Base-by-base conservation (phyloP, 2,113 vertebrate species). In the Calypte anna region DNA sequence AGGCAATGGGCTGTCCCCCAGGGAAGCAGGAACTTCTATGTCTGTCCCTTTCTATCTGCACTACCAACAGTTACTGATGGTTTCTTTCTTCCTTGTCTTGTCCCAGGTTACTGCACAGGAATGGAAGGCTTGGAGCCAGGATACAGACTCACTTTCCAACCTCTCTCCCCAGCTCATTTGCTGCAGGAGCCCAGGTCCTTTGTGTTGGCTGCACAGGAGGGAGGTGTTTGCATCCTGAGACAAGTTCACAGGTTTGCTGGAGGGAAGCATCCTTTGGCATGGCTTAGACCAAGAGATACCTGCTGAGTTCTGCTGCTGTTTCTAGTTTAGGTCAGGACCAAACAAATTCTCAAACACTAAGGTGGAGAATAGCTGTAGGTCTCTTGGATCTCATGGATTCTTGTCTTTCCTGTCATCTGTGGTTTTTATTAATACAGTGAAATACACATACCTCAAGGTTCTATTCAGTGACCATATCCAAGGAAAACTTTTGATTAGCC, bases 381-480 rank as follows among this genome's bases (percentile, higher is more conserved):
- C 20, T 55, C 23, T 9, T 69, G 40, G 40, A 40, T 44, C 31
- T 86, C 20, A 3, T n/a, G 16, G 11, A 10, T 61, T 69, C 50
- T 50, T 50, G 22, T 50, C 50, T 50, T 50, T 50, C 55, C 36
- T 22, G 21, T 50, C n/a, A 44, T 61, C 20, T 14, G 4, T 8
- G 19, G 19, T 12, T 78, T 55, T 64, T 75, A 57, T 33, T 72
- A 67, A 72, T 36, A 7, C 21, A 78, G 16, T 1, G 6, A 54
- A 57, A 86, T 67, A 31, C n/a, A 62, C 85, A 1, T 96, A 98
- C 98, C 98, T 97, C 96, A 12, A 92, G 81, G 61, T 98, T 98
- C 73, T 98, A 98, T 63, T 99, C 98, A 22, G 98, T 98, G 70
- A 99, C 98, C 67, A 98, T 92, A 79, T 97, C 96, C 96, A 98